A percentile compares a stretch with the other conserved stretches of the same genome.
Evolutionary conservation across 2,113 vertebrate species (phyloP).

Genomic region (Cathartes aura): DNA sequence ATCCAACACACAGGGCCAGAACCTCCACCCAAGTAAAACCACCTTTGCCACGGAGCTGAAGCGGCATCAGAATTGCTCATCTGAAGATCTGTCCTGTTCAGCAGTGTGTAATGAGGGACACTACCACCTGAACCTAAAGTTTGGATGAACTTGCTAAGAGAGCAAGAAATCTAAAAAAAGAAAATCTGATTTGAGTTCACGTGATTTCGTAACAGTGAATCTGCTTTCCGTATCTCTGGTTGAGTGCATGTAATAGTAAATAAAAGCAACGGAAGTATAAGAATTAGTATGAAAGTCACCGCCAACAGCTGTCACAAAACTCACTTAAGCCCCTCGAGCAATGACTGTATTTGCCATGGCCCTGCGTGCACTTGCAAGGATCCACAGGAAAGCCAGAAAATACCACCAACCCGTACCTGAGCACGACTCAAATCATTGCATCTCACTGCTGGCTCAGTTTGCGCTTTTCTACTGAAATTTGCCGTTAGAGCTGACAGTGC

Average conservation of each 20-base stretch:
- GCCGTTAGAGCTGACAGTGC: rapidly evolving
- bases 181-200: not conserved
- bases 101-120: not conserved
- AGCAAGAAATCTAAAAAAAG: not conserved
- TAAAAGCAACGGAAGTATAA: not conserved
- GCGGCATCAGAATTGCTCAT: rapidly evolving
- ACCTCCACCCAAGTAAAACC: not conserved
- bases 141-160: not conserved
- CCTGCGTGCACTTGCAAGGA: not conserved
- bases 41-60: rapidly evolving
- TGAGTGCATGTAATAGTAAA: not conserved
- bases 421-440: rapidly evolving
- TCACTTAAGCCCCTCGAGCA: not conserved
- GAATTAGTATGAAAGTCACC: not conserved
- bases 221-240: not conserved
- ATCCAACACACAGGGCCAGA: not conserved
- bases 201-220: rapidly evolving
- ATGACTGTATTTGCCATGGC: not conserved
- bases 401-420: not conserved
- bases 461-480: not conserved
- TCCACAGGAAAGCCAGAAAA: not conserved
- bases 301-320: not conserved
- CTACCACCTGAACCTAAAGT: not conserved
- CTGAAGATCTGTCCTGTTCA: not conserved
- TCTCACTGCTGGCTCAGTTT: not conserved